These are phyloP conservation scores for Ctenicera cuprea DNA, from an alignment of 2,888 invertebrate species.

Conservation along the genomic window DNA sequence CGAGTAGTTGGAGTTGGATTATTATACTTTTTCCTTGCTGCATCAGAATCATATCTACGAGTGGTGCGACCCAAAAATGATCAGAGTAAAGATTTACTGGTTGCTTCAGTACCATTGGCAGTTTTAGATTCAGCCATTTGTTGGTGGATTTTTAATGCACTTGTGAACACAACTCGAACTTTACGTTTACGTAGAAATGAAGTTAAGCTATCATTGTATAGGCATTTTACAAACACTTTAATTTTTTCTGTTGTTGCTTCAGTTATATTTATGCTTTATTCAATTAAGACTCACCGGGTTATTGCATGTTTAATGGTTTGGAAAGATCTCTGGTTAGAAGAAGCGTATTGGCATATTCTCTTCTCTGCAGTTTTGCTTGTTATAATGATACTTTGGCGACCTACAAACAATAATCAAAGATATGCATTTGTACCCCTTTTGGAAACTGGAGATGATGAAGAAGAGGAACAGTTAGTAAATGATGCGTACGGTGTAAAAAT, in stretches of 20 bases:
- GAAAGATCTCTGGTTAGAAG: slow-evolving; percentile 95
- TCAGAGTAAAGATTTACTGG: slow-evolving; percentile 79
- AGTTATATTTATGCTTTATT: slow-evolving; percentile 95
- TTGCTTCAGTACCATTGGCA: slow-evolving; percentile 91
- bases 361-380: slow-evolving; percentile 91
- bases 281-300: slow-evolving; percentile 79
- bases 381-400: slow-evolving; percentile 97
- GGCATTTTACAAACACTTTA: slow-evolving; percentile 95
- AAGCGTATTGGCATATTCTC: slow-evolving; percentile 96
- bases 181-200: slow-evolving; percentile 91
- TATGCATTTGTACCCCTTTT: slow-evolving; percentile 95
- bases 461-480: slow-evolving; percentile 90
- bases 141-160: slow-evolving; percentile 94
- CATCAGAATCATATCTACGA: slow-evolving; percentile 90
- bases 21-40: slow-evolving; percentile 88
- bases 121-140: slow-evolving; percentile 91
- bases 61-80: slow-evolving; percentile 80
- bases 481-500: slow-evolving; percentile 91
- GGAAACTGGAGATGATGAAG: slow-evolving; percentile 87
- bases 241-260: slow-evolving; percentile 94
- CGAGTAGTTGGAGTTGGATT: slow-evolving; percentile 90
- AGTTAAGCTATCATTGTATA: slow-evolving; percentile 91
- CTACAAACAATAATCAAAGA: slow-evolving; percentile 96
- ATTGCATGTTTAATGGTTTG: slow-evolving; percentile 88
- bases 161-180: slow-evolving; percentile 93